Base-by-base conservation (phyloP, 2,797 vertebrate genomes). In the Mormyrus hasselquistii region DNA sequence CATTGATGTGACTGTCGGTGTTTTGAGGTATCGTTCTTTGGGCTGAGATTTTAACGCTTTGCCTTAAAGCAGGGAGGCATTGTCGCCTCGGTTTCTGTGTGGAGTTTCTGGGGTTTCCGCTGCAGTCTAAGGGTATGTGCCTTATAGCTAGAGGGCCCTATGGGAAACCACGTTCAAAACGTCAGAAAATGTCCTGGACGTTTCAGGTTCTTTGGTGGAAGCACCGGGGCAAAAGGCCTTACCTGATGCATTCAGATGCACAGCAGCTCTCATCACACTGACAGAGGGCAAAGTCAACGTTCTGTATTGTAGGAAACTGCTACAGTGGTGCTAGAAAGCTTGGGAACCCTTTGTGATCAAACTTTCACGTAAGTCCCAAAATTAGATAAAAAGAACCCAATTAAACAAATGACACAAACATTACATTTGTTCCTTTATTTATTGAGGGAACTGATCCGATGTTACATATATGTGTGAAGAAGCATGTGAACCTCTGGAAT, bases 1-100 rank as follows among this genome's bases (percentile, higher is more conserved):
- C 95, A 96, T 95, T 94, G 95, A 95, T 96, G 83, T 83, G 95
- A 96, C 94, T 93, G 93, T 94, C 94, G 92, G 93, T 94, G 94
- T 95, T 94, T 94, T 25, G 8, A 22, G n/a, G 3, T 86, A 22
- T 53, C 12, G 47, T 34, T 86, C 50, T 53, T 38, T 83, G 41
- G 9, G 79, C 14, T 49, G 34, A 76, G 69, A 76, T 6, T 76
- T 19, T 7, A 38, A 76, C 41, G 12, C 0, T 16, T 76, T 7
- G 14, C 69, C 14, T 83, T 83, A 22, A 49, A 50, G 47, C 19
- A 50, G n/a, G 3, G 47, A 25, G 44, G 79, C 44, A 50, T 25
- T 0, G 14, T 19, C n/a, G 10, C 34, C 38, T 38, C 34, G 1
- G 38, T 41, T 44, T 79, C 34, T 79, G 73, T 44, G 38, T 41